Conservation (phyloP, 2,113 vertebrate genomes). For the Cynocephalus volans region DNA sequence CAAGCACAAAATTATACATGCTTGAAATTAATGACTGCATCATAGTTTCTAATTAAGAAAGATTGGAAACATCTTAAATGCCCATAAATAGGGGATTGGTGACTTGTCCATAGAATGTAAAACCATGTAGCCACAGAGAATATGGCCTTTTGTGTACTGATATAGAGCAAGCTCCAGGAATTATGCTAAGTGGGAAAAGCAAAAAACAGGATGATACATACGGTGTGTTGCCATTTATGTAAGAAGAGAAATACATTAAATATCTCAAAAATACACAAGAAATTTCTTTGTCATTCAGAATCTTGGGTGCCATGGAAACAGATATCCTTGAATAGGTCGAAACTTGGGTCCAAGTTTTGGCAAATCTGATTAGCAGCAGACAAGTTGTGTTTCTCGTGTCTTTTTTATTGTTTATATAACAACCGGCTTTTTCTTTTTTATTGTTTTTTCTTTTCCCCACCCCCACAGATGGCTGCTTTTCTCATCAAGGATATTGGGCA, state of each 20-base stretch:
- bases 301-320: background rate
- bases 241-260: background rate
- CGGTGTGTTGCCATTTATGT: background rate
- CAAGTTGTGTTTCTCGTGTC: background rate
- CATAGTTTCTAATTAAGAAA: slow-evolving; percentile 26
- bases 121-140: background rate
- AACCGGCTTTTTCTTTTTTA: background rate
- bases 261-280: background rate
- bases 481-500: background rate
- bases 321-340: background rate
- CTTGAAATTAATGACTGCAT: background rate
- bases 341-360: background rate
- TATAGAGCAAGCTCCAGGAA: background rate
- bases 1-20: background rate
- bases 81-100: background rate
- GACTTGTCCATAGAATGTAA: background rate
- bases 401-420: background rate
- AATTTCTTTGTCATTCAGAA: background rate
- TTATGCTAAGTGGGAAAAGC: background rate
- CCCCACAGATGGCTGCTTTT: background rate
- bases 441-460: background rate
- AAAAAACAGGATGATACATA: background rate
- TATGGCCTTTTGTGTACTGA: background rate
- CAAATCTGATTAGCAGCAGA: background rate
- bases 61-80: background rate